phyloP scores from a whole-genome alignment of 2,113 vertebrate genomes.

The Calyptommatus sinebrachiatus region DNA sequence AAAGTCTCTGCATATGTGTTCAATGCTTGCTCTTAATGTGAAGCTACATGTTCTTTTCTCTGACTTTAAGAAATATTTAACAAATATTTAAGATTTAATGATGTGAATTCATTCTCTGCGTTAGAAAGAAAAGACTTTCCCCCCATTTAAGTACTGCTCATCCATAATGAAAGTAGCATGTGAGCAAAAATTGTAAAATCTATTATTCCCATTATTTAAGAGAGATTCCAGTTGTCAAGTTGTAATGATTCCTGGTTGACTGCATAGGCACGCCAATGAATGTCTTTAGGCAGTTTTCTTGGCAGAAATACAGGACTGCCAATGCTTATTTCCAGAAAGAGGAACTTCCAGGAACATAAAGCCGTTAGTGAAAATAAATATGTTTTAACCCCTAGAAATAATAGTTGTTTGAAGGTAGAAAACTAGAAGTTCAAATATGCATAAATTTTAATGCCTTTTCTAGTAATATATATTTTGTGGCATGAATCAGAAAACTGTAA shows the following conservation, averaged over 20 bases:
- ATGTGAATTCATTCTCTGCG: no score
- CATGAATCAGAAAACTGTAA: neutral
- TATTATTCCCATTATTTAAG: neutral
- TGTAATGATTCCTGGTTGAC: no score
- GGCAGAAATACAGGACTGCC: no score
- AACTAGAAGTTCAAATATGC: neutral
- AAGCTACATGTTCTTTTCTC: neutral
- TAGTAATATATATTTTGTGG: neutral
- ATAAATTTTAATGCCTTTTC: neutral
- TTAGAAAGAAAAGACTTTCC: neutral
- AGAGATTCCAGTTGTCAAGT: no score
- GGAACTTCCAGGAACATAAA: neutral
- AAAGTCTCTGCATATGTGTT: no score
- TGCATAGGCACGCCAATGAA: no score
- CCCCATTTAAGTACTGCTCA: neutral
- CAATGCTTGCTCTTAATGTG: neutral
- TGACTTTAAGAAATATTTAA: neutral
- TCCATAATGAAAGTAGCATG: neutral
- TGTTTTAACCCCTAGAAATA: neutral
- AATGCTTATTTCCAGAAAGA: no score
- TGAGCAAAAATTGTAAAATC: neutral
- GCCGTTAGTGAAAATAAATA: neutral
- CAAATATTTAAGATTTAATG: neutral
- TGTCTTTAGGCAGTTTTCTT: no score
- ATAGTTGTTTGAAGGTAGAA: neutral